Percentiles rank a stretch among this genome's conserved stretches.
Evolutionary conservation across 2,797 vertebrate genomes (phyloP).

Genomic region (Petrocephalus schoutedeni): DNA sequence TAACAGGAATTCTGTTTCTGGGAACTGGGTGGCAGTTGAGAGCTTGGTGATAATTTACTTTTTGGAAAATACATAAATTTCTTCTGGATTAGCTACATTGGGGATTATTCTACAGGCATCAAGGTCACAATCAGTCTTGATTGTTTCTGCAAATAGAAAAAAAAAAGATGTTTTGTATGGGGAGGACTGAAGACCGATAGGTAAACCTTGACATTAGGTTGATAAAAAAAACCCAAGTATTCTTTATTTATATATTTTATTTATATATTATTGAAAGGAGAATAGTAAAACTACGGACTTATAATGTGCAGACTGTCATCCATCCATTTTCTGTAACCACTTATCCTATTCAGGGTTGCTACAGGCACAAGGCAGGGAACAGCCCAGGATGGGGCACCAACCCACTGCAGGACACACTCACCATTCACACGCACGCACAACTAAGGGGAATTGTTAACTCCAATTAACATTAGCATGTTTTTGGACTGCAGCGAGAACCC

Average conservation of each 20-base stretch:
- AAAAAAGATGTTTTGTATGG: not conserved
- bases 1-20: constrained; percentile 38
- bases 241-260: not conserved
- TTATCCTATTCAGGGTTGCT: not conserved
- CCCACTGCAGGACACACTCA: not conserved
- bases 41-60: constrained; percentile 36
- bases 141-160: constrained; percentile 18
- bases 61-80: constrained; percentile 31
- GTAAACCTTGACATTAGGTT: not conserved
- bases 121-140: constrained; percentile 36
- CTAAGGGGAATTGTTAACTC: not conserved
- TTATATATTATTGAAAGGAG: not conserved
- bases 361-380: not conserved
- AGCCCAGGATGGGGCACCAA: not conserved
- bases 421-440: not conserved
- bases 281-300: not conserved
- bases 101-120: constrained; percentile 21
- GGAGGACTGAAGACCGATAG: not conserved
- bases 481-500: not conserved
- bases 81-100: constrained; percentile 25
- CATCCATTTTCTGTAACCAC: not conserved
- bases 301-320: not conserved
- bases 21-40: constrained; percentile 19
- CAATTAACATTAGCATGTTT: not conserved
- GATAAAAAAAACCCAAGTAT: not conserved